Conservation (phyloP, 2,888 invertebrate species). For the Alcis repandata region DNA sequence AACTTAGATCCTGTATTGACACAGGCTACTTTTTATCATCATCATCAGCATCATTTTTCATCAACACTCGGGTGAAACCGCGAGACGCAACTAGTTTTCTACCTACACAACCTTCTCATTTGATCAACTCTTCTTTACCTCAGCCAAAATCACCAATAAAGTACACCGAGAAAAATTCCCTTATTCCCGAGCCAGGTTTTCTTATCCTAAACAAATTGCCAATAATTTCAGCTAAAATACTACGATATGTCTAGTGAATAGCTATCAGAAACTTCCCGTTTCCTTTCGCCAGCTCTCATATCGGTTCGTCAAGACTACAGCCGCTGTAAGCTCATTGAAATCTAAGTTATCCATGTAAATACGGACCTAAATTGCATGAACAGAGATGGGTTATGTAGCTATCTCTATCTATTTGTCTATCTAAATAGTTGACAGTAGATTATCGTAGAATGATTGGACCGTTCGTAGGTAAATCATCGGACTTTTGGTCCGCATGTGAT, state of each 20-base stretch:
- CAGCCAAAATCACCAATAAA: not conserved
- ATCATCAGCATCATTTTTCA: too few species aligned
- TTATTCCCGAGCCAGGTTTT: constrained; percentile 1
- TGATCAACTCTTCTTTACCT: not conserved
- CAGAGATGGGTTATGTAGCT: not conserved
- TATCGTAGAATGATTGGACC: too few species aligned
- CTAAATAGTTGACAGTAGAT: too few species aligned
- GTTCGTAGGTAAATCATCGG: too few species aligned
- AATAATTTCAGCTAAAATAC: constrained; percentile 19
- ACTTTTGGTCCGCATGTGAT: too few species aligned
- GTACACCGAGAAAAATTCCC: not conserved
- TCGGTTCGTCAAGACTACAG: constrained; percentile 15
- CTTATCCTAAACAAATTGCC: constrained; percentile 15
- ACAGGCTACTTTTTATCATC: too few species aligned
- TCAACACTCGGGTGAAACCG: too few species aligned
- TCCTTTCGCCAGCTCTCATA: constrained; percentile 15
- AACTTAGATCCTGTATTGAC: too few species aligned
- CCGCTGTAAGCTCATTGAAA: constrained; percentile 10
- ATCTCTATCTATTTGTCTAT: too few species aligned
- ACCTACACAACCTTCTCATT: not conserved
- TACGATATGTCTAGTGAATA: constrained; percentile 20
- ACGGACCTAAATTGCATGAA: constrained; percentile 1
- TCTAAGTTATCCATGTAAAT: constrained; percentile 14
- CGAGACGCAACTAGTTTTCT: too few species aligned
- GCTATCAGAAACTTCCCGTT: constrained; percentile 13